Conservation (phyloP, 2,797 vertebrate genomes). For the Glossophaga mutica region DNA sequence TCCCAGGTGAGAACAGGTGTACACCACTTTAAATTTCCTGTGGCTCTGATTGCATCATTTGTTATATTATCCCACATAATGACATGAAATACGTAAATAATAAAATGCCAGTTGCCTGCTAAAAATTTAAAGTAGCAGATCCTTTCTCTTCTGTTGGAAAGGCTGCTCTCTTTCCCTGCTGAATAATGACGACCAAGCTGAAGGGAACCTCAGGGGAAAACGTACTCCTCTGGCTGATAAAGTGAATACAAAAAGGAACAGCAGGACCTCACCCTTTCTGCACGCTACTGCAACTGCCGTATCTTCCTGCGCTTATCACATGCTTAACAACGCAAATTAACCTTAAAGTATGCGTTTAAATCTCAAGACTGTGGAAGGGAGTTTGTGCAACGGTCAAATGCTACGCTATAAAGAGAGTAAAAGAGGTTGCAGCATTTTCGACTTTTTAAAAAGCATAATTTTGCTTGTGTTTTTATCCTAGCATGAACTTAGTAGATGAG, state of each 20-base stretch:
- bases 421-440: neutral
- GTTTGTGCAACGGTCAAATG: neutral
- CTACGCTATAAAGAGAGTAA: neutral
- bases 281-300: neutral
- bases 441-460: neutral
- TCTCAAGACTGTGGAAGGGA: neutral
- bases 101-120: slow-evolving; percentile 75
- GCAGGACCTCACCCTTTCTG: neutral
- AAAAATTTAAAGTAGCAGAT: slow-evolving; percentile 74
- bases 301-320: neutral
- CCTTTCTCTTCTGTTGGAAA: slow-evolving; percentile 40
- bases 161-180: slow-evolving; percentile 16
- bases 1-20: slow-evolving; percentile 80
- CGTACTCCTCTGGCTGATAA: slow-evolving; percentile 10
- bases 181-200: slow-evolving; percentile 38
- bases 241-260: neutral
- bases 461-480: neutral
- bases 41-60: slow-evolving; percentile 78
- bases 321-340: neutral
- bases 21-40: slow-evolving; percentile 76
- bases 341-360: neutral
- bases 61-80: slow-evolving; percentile 78
- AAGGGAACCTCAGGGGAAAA: slow-evolving; percentile 31
- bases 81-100: slow-evolving; percentile 79
- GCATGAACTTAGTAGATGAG: neutral